Conservation (phyloP, 2,113 vertebrate genomes). For the Dissostichus mawsoni region DNA sequence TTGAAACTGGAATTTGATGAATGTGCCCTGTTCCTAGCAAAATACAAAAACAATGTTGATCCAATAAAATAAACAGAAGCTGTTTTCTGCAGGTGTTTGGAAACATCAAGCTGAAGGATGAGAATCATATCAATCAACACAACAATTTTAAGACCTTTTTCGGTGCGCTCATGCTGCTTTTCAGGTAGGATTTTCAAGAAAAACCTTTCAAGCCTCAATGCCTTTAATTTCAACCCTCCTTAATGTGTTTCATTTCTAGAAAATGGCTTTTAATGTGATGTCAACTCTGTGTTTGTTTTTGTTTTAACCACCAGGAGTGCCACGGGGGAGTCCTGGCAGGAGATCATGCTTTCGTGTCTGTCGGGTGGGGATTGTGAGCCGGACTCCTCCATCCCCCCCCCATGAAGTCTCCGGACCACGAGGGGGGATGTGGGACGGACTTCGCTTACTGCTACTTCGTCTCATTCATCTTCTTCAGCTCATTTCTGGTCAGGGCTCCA, state of each 20-base stretch:
- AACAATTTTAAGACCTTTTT: conserved; percentile 99
- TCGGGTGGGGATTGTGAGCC: conserved; percentile 93
- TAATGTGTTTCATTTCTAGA: background rate
- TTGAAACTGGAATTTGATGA: no score
- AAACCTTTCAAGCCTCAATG: background rate
- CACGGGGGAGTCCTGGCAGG: conserved; percentile 98
- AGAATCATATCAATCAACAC: conserved; percentile 98
- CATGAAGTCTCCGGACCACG: conserved; percentile 82
- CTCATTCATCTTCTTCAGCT: conserved; percentile 99
- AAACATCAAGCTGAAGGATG: conserved; percentile 96
- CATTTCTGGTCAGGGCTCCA: conserved; percentile 91
- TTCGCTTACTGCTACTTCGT: conserved; percentile 99
- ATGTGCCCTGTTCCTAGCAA: no score
- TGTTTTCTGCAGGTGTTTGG: conserved; percentile 91
- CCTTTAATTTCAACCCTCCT: background rate
- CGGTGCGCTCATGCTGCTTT: conserved; percentile 97
- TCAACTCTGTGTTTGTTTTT: conserved; percentile 2
- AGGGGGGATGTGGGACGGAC: conserved; percentile 92
- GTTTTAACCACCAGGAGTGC: conserved; percentile 88
- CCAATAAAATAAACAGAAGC: background rate
- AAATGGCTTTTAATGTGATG: background rate
- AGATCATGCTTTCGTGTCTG: conserved; percentile 98
- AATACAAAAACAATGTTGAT: background rate
- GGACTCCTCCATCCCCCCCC: conserved; percentile 85
- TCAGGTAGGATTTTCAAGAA: conserved; percentile 86